Conservation (phyloP, 1,140 invertebrate genomes). For the Drosophila subpulchrella region DNA sequence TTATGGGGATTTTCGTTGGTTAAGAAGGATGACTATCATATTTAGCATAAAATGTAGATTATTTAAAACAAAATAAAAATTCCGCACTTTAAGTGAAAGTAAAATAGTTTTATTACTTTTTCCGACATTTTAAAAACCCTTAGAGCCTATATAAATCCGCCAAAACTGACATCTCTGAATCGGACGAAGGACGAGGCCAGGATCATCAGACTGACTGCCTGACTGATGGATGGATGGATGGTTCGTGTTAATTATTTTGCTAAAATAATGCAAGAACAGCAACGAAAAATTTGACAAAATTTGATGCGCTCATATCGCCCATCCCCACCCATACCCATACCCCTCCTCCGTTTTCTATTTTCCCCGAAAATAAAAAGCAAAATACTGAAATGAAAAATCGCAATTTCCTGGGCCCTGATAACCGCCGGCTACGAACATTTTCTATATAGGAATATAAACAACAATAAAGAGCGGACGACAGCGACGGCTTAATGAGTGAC, state of each 20-base stretch:
- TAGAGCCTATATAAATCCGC: neutral
- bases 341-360: neutral
- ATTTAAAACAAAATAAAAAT: too few relatives aligned
- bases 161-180: constrained; percentile 16
- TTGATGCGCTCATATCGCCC: constrained; percentile 49
- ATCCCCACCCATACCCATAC: neutral
- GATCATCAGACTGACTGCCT: constrained; percentile 14
- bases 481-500: constrained; percentile 76
- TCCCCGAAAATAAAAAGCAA: constrained; percentile 33
- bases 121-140: too few relatives aligned
- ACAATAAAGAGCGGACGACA: constrained; percentile 62
- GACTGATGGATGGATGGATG: constrained; percentile 32
- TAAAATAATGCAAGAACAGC: constrained; percentile 64
- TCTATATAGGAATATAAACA: constrained; percentile 45
- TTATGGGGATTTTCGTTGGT: too few relatives aligned
- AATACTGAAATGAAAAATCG: constrained; percentile 79
- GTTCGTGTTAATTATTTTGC: constrained; percentile 79
- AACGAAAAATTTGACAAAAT: constrained; percentile 74
- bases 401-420: constrained; percentile 74
- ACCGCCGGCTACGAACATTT: constrained; percentile 63
- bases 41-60: too few relatives aligned
- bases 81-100: too few relatives aligned
- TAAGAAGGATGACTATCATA: too few relatives aligned
- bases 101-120: too few relatives aligned
- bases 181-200: constrained; percentile 6